Evolutionary conservation across 2,888 invertebrate genomes (phyloP), one percentile per base, ranked within the genome.

Genomic region (Zygogramma bicolorata): DNA sequence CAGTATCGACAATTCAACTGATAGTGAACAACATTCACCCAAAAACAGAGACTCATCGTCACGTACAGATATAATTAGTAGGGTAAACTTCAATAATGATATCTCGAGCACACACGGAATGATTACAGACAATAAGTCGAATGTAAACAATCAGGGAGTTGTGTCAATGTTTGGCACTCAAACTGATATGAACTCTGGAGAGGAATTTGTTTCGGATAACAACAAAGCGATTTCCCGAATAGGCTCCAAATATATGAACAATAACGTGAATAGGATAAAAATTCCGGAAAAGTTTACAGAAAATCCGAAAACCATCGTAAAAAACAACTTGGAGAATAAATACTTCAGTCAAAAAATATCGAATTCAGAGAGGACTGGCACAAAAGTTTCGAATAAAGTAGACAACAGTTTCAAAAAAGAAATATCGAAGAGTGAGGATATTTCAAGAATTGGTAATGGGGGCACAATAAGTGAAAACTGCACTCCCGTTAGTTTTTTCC

Each of bases 251-350:
- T 68, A 68, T 46, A 27, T 65, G 31, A 59, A 68, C 15, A 46
- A 68, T 38, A 68, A 66, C 6, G 60, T 75, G 88, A 89, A 82
- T 88, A 89, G 29, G 80, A 88, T 63, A 87, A 87, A 65, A 89
- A 88, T 82, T 84, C 88, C 79, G 86, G 86, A 80, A 88, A 88
- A 67, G 77, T 85, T 60, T 84, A 83, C 53, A 84, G 83, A 60
- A n/a, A 8, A 3, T 18, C 22, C 59, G 6, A 46, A 59, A 20
- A 46, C 38, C n/a, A 46, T 58, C 3, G 22, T 20, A 27, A n/a
- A n/a, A 0, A 74, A 40, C 46, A 42, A 42, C 1, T 46, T 70
- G 29, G 61, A 73, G 25, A 59, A 53, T 20, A 76, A 76, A 68
- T 74, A 74, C 63, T 73, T 73, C 13, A 74, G 27, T 1, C 22